Conservation (phyloP, 2,888 invertebrate genomes). For the Suillia variegata region DNA sequence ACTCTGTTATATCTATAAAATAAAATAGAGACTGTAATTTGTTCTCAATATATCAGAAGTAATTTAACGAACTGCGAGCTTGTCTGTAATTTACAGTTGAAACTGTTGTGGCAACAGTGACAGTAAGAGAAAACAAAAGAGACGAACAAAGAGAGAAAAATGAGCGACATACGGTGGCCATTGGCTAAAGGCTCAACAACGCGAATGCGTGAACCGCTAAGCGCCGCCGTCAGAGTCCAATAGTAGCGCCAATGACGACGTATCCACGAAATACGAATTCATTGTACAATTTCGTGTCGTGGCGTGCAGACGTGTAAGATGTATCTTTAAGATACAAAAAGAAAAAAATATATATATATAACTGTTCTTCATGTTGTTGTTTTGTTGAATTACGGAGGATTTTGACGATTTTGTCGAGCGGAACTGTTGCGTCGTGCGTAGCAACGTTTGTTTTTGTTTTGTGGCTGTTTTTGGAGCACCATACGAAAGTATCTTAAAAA, state of each 20-base stretch:
- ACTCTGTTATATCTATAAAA: too few species aligned
- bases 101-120: too few species aligned
- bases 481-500: conserved; percentile 3
- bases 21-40: too few species aligned
- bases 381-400: background rate
- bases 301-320: conserved; percentile 35
- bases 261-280: conserved; percentile 30
- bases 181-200: background rate
- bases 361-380: too few species aligned
- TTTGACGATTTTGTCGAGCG: conserved; percentile 13
- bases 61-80: too few species aligned
- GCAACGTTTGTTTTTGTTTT: conserved; percentile 10
- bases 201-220: conserved; percentile 7
- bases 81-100: too few species aligned
- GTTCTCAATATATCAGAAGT: too few species aligned
- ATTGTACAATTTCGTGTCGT: conserved; percentile 47
- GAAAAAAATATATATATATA: too few species aligned
- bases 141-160: background rate
- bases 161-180: conserved; percentile 7
- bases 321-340: background rate
- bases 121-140: background rate
- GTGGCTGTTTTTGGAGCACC: conserved; percentile 7
- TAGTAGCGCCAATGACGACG: conserved; percentile 8
- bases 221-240: too few species aligned
- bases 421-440: conserved; percentile 8